These are phyloP conservation scores for Conistra vaccinii DNA, from an alignment of 2,888 invertebrate species.

Conservation along the genomic window DNA sequence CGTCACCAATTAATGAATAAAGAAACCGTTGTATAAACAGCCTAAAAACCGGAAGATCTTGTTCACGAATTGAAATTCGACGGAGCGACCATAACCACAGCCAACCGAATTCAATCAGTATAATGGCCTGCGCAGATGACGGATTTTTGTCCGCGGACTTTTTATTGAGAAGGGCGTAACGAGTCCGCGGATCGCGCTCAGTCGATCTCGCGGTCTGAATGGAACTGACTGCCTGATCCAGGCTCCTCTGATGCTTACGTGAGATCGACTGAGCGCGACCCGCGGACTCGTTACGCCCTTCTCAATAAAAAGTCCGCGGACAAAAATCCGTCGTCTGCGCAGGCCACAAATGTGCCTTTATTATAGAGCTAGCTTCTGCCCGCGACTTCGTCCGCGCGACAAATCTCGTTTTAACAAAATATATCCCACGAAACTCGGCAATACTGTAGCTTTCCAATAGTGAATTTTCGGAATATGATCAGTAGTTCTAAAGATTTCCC, in stretches of 20 bases:
- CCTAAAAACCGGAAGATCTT: slow-evolving; percentile 65
- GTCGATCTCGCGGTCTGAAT: too few species aligned
- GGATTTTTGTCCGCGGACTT: too few species aligned
- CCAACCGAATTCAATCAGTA: slow-evolving; percentile 60
- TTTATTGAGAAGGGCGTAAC: too few species aligned
- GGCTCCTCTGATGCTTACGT: too few species aligned
- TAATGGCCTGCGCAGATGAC: too few species aligned
- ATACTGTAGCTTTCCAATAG: neutral
- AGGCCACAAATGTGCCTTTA: too few species aligned
- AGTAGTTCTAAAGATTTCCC: neutral
- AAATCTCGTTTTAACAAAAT: neutral
- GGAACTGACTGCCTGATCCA: too few species aligned
- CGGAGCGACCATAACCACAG: slow-evolving; percentile 67
- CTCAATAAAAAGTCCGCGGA: too few species aligned
- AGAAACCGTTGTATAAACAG: slow-evolving; percentile 34
- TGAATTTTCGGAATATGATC: neutral
- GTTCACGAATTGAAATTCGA: slow-evolving; percentile 65
- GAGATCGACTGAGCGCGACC: too few species aligned
- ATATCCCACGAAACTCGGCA: neutral
- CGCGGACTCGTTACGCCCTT: too few species aligned
- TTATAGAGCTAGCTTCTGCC: neutral
- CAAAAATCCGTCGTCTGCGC: too few species aligned
- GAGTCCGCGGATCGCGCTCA: too few species aligned
- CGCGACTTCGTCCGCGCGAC: neutral
- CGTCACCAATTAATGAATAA: slow-evolving; percentile 25